Base-by-base conservation (phyloP, 2,797 vertebrate species). In the Halcyon leucocephala region DNA sequence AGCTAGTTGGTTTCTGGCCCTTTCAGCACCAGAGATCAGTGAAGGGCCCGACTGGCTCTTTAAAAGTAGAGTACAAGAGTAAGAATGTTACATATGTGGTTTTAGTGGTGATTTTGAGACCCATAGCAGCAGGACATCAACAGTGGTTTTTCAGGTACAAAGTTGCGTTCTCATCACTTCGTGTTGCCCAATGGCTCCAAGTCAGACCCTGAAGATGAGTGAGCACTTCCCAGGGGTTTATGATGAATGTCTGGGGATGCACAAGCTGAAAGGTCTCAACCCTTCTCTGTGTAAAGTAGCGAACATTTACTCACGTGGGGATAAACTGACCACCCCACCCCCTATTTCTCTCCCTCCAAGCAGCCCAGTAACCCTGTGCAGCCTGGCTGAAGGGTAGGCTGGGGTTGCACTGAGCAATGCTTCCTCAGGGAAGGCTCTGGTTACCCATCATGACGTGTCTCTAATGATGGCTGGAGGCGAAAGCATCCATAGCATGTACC, bases 1-100 rank as follows among this genome's bases (percentile, higher is more conserved):
- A 71, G 92, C 66, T 66, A 35, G 29, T 25, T 90, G 93, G 74
- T 89, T 97, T 93, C 95, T 91, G 94, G 80, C 46, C 79, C 39
- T 46, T 93, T 78, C 62, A 83, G 46, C 52, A 89, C 48, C 61
- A 81, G 52, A 69, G 31, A 66, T 21, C 24, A 64, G 37, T 3
- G 9, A 41, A 76, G 49, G 54, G 46, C 35, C 62, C 2, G 9
- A 76, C 41, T 2, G 4, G 49, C 46, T 2, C 0, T 88, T 86
- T 79, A 90, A 57, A 92, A 62, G 64, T 42, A 86, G 60, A 86
- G n/a, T 52, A 48, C 7, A 28, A 73, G 71, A 92, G 24, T 87
- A 83, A 91, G 55, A 93, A 67, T 86, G 58, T 67, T 91, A 29
- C 35, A 64, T 60, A 74, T 8, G 11, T 33, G 22, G 3, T 10